phyloP scores from a whole-genome alignment of 2,113 vertebrate genomes.

The Rhagologus leucostigma region DNA sequence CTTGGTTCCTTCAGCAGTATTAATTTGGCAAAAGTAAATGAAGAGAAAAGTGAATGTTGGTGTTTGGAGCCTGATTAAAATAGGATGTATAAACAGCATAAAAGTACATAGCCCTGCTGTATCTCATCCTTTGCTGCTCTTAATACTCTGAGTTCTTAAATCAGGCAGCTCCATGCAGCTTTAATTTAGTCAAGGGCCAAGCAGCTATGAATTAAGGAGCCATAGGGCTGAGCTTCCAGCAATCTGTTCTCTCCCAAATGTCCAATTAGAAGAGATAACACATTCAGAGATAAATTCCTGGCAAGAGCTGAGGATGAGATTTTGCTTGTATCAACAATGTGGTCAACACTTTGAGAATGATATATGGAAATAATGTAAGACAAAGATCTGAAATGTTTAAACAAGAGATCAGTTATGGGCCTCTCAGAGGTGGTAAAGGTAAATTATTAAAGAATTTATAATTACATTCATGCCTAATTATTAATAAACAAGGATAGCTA shows the following conservation, averaged over 20 bases:
- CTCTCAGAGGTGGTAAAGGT: conserved; percentile 57
- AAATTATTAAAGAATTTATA: conserved; percentile 63
- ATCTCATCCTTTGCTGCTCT: background rate
- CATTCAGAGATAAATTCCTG: conserved; percentile 47
- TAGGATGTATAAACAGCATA: background rate
- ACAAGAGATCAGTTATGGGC: conserved; percentile 34
- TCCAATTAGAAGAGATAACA: conserved; percentile 64
- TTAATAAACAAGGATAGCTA: conserved; percentile 59
- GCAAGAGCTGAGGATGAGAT: conserved; percentile 31
- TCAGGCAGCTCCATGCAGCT: conserved; percentile 50
- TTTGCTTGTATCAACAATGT: conserved; percentile 60
- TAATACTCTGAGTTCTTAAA: conserved; percentile 49
- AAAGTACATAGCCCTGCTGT: background rate
- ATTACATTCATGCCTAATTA: conserved; percentile 53
- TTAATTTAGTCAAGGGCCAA: conserved; percentile 66
- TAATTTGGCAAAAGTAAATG: conserved; percentile 22
- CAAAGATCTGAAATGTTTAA: conserved; percentile 57
- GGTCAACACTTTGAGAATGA: conserved; percentile 35
- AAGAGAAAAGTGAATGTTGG: background rate
- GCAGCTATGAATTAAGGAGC: conserved; percentile 59
- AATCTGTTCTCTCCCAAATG: conserved; percentile 65
- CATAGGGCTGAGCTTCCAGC: conserved; percentile 51
- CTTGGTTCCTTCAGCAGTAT: background rate
- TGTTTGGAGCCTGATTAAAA: conserved; percentile 12
- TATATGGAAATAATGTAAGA: conserved; percentile 45